A percentile compares a stretch with the other conserved stretches of the same genome.
phyloP scores from a whole-genome alignment of 2,113 vertebrate species.

The Ceuthmochares aereus region DNA sequence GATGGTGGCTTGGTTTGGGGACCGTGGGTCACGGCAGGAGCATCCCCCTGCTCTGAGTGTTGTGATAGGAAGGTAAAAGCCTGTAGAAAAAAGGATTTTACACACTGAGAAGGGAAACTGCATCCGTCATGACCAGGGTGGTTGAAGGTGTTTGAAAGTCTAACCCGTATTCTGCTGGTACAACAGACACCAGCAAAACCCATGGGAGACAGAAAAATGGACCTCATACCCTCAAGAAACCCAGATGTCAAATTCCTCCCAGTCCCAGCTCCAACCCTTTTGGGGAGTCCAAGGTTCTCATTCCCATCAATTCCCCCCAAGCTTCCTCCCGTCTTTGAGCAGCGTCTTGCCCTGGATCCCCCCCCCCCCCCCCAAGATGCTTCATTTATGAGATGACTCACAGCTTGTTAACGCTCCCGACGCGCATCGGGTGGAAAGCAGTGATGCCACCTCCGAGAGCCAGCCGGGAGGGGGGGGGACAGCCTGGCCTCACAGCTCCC shows the following conservation, averaged over 20 bases:
- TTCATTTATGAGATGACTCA: constrained; percentile 44
- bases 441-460: neutral
- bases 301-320: neutral
- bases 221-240: neutral
- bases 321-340: neutral
- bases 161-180: neutral
- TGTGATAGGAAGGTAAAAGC: neutral
- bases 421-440: neutral
- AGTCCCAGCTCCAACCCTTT: neutral
- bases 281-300: accelerated
- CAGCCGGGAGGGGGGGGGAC: neutral
- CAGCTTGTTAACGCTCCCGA: neutral
- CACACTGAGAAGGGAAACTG: neutral
- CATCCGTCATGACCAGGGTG: neutral
- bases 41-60: neutral
- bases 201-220: accelerated
- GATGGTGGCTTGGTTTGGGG: neutral
- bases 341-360: neutral
- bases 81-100: neutral
- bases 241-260: neutral
- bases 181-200: neutral
- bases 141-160: accelerated
- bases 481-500: neutral
- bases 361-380: neutral
- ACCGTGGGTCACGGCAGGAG: neutral